Conservation (phyloP, 2,888 invertebrate species). For the Eupithecia centaureata region DNA sequence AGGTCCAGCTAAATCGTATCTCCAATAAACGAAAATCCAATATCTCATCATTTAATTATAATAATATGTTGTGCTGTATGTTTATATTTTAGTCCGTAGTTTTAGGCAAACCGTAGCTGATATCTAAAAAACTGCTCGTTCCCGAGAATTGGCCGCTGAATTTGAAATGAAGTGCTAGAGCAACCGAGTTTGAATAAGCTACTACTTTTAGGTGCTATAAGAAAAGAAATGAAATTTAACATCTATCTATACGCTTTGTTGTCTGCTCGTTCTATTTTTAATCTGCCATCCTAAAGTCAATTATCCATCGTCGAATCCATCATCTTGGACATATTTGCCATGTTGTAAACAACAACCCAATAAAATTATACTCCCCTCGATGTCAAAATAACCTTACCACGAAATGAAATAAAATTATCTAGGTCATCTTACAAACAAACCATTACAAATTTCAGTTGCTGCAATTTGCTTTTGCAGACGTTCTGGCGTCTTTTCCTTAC, state of each 20-base stretch:
- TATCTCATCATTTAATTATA: background rate
- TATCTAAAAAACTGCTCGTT: constrained; percentile 15
- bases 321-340: background rate
- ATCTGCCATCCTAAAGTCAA: background rate
- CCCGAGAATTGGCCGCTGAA: constrained; percentile 19
- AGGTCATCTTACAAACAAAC: constrained; percentile 21
- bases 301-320: background rate
- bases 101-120: constrained; percentile 10
- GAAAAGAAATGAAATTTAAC: background rate
- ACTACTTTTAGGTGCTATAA: constrained; percentile 7
- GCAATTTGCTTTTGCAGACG: constrained; percentile 54
- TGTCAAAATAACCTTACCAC: background rate
- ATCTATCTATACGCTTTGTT: background rate
- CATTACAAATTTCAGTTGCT: constrained; percentile 16
- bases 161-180: constrained; percentile 27
- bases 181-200: constrained; percentile 12
- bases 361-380: background rate
- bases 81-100: constrained; percentile 13
- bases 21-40: background rate
- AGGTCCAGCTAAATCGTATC: background rate
- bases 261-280: background rate
- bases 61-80: background rate
- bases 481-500: constrained; percentile 58
- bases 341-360: background rate
- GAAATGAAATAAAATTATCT: constrained; percentile 17